Base-by-base conservation (phyloP, 2,888 invertebrate species). In the Panopea generosa region DNA sequence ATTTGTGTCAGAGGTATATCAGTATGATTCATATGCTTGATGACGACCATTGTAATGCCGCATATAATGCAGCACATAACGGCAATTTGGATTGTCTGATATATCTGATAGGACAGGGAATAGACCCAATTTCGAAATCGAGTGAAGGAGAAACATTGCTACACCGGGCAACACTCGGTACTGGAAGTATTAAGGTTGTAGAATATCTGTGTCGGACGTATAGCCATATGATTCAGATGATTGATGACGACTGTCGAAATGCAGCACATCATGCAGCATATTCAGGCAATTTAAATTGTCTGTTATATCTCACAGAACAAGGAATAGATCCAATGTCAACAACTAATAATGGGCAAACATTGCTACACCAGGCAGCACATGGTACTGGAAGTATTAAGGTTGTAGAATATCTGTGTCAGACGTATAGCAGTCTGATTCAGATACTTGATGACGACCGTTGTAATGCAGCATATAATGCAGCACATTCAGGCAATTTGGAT, bases 241-340 rank as follows among this genome's bases (percentile, higher is more conserved):
- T 70, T 18, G 75, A 79, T 27, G 38, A 43, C 22, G 40, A 60
- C 26, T 71, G 72, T 16, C 79, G 75, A 40, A 72, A 71, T n/a
- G 68, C 60, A 26, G 74, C 63, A 9, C 79, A 79, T 27, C 72
- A 75, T 38, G 71, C 68, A 26, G 79, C 79, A 16, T 71, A 75
- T 49, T 71, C 71, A 52, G 79, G 75, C 9, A 63, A 75, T 20
- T 43, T 75, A 1, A 61, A 72, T 4, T 47, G 75, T 2, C 52
- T 79, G n/a, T 22, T 61, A 40, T 71, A 56, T 49, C 49, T 75
- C 6, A 26, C 75, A 22, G 49, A 52, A 11, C 45, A 53, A 9
- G 75, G 69, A 27, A 43, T 79, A 24, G 72, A 79, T 27, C 72
- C 63, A 1, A 38, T 65, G 55, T 53, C 62, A 0, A 29, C 16